A percentile compares a stretch with the other conserved stretches of the same genome.
Conservation (phyloP, 2,113 vertebrate species). For the Excalfactoria chinensis region DNA sequence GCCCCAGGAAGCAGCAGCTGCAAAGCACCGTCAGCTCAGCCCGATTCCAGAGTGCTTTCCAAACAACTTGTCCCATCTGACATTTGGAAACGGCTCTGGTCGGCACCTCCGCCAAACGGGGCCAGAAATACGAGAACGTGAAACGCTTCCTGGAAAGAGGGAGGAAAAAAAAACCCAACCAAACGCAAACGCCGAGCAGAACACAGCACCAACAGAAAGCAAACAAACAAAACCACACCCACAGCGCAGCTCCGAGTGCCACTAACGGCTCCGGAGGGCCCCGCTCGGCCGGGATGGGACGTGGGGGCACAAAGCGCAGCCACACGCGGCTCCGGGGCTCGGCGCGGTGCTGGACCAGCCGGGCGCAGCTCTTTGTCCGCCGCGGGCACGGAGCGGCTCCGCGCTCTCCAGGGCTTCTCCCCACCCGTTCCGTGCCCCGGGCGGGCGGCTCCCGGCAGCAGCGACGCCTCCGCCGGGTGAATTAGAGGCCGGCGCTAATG, state of each 20-base stretch:
- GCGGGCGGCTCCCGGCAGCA: no score
- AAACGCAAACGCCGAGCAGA: not conserved
- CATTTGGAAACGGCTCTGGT: not conserved
- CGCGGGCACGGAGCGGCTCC: no score
- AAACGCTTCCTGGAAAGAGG: slow-evolving; percentile 43
- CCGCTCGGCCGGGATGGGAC: rapidly evolving
- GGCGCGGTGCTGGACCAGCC: no score
- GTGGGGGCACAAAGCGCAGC: not conserved
- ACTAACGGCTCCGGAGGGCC: not conserved
- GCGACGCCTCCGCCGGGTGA: no score
- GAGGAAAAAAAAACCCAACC: not conserved
- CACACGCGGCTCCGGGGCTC: no score
- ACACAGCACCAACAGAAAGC: not conserved
- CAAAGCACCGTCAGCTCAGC: not conserved
- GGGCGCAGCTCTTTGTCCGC: not conserved
- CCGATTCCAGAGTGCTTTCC: not conserved
- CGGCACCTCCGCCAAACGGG: slow-evolving; percentile 7
- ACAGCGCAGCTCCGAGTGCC: not conserved
- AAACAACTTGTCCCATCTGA: not conserved
- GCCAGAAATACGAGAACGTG: slow-evolving; percentile 30
- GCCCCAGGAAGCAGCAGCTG: not conserved
- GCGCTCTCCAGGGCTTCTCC: no score
- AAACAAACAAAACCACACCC: slow-evolving; percentile 20
- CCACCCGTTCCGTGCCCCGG: no score
- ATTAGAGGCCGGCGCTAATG: no score